Evolutionary conservation across 2,797 vertebrate genomes (phyloP).

Genomic region (Psittacula derbiana): DNA sequence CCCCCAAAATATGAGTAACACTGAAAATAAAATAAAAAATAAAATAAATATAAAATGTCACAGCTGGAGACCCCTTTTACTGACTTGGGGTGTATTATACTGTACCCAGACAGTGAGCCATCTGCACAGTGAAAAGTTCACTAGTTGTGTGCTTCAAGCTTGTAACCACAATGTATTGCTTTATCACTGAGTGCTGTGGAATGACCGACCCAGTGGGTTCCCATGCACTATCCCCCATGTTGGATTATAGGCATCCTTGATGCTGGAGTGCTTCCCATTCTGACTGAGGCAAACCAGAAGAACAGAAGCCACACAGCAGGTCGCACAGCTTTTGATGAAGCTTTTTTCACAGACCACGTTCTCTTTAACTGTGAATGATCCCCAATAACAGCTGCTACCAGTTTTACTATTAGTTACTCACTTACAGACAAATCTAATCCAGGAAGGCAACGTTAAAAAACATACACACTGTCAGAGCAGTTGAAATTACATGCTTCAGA

Average conservation of each 20-base stretch:
- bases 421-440: neutral
- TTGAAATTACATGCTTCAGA: neutral
- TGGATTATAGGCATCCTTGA: neutral
- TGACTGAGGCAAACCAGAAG: neutral
- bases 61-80: neutral
- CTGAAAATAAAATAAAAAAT: neutral
- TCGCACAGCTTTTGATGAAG: neutral
- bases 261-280: constrained; percentile 25
- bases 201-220: neutral
- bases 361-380: neutral
- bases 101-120: neutral
- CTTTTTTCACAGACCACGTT: neutral
- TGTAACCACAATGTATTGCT: neutral
- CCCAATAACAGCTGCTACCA: constrained; percentile 19
- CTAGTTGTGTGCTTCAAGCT: neutral
- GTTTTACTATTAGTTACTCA: neutral
- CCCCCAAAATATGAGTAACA: neutral
- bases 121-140: constrained; percentile 7
- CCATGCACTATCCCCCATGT: neutral
- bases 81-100: neutral
- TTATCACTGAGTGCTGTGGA: neutral
- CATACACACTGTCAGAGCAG: neutral
- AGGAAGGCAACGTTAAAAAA: neutral
- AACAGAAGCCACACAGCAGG: constrained; percentile 40
- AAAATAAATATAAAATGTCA: neutral